phyloP scores from a whole-genome alignment of 1,140 invertebrate species.

The Fragariocoptes setiger region DNA sequence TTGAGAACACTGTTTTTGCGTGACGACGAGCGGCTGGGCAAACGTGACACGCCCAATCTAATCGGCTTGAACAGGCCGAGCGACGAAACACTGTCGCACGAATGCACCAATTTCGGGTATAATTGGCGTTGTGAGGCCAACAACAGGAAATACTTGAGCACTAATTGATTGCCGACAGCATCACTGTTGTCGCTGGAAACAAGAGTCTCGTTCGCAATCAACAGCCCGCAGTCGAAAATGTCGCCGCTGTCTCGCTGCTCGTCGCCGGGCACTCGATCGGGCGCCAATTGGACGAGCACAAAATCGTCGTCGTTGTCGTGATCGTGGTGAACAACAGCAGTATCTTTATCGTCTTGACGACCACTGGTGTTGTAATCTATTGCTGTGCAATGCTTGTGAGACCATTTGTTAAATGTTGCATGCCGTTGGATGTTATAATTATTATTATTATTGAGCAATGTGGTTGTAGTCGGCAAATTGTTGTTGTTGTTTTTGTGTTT shows the following conservation, averaged over 20 bases:
- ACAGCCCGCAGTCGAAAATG: constrained; percentile 33
- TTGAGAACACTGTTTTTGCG: constrained; percentile 7
- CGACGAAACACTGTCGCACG: not conserved
- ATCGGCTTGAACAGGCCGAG: constrained; percentile 9
- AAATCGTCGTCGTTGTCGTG: constrained; percentile 25
- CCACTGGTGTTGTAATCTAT: too few relatives aligned
- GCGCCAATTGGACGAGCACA: constrained; percentile 23
- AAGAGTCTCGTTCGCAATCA: constrained; percentile 22
- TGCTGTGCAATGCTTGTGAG: too few relatives aligned
- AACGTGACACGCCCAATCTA: not conserved
- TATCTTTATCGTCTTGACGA: not conserved
- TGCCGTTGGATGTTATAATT: too few relatives aligned
- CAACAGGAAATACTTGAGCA: constrained; percentile 36
- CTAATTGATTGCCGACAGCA: constrained; percentile 17
- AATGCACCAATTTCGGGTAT: constrained; percentile 27
- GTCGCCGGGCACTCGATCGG: constrained; percentile 24
- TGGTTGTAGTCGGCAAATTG: too few relatives aligned
- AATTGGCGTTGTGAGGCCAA: constrained; percentile 31
- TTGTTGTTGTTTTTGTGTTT: constrained; percentile 2
- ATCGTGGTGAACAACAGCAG: constrained; percentile 10
- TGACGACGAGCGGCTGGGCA: constrained; percentile 6
- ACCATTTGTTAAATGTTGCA: too few relatives aligned
- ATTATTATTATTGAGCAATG: constrained; percentile 1
- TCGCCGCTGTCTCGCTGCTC: constrained; percentile 28
- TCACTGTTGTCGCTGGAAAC: too few relatives aligned